Evolutionary conservation across 1,140 invertebrate species (phyloP).

Genomic region (Zophobas atratus): DNA sequence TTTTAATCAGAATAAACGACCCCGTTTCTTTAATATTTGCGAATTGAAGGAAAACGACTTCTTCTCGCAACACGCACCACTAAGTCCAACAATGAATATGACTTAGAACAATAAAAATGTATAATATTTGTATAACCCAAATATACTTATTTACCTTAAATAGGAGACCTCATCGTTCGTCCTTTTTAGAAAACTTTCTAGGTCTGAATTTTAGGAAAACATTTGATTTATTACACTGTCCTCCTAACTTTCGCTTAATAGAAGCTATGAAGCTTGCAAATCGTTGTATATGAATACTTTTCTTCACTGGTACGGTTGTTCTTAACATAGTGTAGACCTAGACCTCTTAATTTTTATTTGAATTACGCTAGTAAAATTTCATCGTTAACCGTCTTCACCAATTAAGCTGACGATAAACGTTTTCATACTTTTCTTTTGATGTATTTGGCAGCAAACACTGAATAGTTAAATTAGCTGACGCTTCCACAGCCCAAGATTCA

Average conservation of each 20-base stretch:
- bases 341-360: not conserved
- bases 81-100: slow-evolving; percentile 13
- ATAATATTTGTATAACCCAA: not conserved
- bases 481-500: too few relatives aligned
- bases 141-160: not conserved
- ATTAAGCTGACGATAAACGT: not conserved
- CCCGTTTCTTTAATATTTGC: slow-evolving; percentile 10
- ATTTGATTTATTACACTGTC: not conserved
- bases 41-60: slow-evolving; percentile 1
- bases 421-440: too few relatives aligned
- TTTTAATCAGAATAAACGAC: slow-evolving; percentile 19
- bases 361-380: not conserved
- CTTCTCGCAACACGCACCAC: slow-evolving; percentile 12
- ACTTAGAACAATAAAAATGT: not conserved
- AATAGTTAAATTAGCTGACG: too few relatives aligned
- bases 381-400: not conserved
- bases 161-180: not conserved
- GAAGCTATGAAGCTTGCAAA: not conserved
- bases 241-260: not conserved
- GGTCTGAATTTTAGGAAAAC: not conserved
- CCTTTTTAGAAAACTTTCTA: not conserved
- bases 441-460: too few relatives aligned
- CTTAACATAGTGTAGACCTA: not conserved
- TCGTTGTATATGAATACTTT: too few relatives aligned
- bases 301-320: too few relatives aligned